A percentile compares a stretch with the other conserved stretches of the same genome.
Conservation (phyloP, 37 sponge, comb jelly and placozoan genomes). For the Hormiphora californensis region DNA sequence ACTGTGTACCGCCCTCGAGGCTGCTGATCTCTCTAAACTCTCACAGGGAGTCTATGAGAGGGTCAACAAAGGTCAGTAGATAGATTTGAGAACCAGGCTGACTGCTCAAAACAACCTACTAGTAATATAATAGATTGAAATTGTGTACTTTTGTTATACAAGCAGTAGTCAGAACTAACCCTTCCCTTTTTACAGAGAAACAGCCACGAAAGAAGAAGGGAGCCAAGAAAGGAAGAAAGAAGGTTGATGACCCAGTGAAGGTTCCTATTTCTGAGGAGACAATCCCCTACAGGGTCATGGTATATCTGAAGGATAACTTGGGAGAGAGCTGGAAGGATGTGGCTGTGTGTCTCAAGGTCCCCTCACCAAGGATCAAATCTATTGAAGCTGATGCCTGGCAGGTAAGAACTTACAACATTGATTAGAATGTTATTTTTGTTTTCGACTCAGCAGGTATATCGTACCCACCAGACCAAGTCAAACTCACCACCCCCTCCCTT, state of each 20-base stretch:
- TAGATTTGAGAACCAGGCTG: too few species aligned
- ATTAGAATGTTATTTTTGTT: too few species aligned
- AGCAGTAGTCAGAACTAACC: too few species aligned
- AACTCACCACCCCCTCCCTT: too few species aligned
- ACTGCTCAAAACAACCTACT: too few species aligned
- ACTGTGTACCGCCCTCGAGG: constrained; percentile 28
- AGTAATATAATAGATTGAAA: too few species aligned
- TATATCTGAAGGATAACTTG: constrained; percentile 30
- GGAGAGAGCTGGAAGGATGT: constrained; percentile 50
- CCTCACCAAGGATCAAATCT: constrained; percentile 14
- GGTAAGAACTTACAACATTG: too few species aligned
- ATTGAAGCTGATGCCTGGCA: constrained; percentile 49
- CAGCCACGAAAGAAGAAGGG: constrained; percentile 3
- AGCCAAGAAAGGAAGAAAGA: not conserved
- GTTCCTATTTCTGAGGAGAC: constrained; percentile 44
- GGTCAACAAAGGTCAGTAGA: constrained; percentile 47
- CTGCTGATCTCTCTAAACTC: constrained; percentile 29
- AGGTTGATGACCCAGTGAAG: constrained; percentile 19
- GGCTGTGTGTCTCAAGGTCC: constrained; percentile 43
- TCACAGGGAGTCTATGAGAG: constrained; percentile 29
- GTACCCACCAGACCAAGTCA: too few species aligned
- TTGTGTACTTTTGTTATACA: too few species aligned
- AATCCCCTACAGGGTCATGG: constrained; percentile 53
- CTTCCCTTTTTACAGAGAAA: not conserved
- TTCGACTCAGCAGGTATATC: too few species aligned